phyloP scores from a whole-genome alignment of 2,797 vertebrate genomes.

The Orestias chungarensis region DNA sequence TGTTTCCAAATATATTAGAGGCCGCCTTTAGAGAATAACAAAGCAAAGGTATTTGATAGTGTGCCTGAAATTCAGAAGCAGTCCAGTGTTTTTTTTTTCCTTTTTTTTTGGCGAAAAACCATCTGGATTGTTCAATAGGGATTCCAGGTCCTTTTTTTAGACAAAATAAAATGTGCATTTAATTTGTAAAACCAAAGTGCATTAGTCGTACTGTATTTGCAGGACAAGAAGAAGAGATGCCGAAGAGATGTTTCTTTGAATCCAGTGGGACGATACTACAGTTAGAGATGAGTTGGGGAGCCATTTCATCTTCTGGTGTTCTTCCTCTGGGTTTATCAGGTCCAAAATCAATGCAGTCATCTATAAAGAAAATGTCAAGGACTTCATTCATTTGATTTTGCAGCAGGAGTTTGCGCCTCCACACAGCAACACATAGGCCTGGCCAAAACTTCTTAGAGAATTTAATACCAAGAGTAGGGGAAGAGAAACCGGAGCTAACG shows the following conservation, averaged over 20 bases:
- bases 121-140: too few species aligned
- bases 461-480: background rate
- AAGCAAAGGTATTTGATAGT: too few species aligned
- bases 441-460: background rate
- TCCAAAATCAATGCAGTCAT: background rate
- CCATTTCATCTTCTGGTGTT: background rate
- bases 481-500: background rate
- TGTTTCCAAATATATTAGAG: background rate
- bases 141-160: background rate
- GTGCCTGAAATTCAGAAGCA: too few species aligned
- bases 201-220: too few species aligned
- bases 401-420: background rate
- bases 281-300: too few species aligned
- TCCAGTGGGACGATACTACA: too few species aligned
- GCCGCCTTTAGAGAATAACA: background rate
- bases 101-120: too few species aligned
- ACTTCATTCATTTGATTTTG: background rate
- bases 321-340: background rate
- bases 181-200: background rate
- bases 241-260: background rate
- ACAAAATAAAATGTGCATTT: background rate
- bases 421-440: background rate
- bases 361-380: background rate
- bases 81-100: too few species aligned
- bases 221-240: background rate